Conservation (phyloP, 2,797 vertebrate species). For the Zonotrichia albicollis region DNA sequence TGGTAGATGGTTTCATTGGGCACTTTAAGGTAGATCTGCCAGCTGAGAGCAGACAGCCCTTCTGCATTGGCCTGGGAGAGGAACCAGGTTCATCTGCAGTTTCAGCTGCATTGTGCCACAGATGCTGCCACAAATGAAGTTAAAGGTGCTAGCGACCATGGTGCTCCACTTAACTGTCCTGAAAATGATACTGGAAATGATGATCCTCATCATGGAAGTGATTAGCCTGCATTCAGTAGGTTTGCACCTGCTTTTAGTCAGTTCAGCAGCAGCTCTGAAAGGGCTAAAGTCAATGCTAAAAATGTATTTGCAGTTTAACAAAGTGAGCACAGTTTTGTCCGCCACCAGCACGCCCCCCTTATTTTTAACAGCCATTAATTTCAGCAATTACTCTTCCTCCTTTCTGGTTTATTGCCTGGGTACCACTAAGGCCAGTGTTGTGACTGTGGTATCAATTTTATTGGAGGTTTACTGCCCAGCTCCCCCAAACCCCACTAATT, state of each 20-base stretch:
- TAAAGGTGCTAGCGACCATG: neutral
- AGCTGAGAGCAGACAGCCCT: neutral
- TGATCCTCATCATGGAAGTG: neutral
- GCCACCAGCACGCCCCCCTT: accelerated
- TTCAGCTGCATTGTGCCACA: neutral
- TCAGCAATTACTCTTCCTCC: neutral
- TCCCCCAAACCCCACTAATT: neutral
- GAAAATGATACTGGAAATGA: neutral
- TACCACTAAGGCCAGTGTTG: neutral
- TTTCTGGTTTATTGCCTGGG: neutral
- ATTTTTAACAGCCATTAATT: neutral
- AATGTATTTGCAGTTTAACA: neutral
- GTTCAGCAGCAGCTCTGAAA: neutral
- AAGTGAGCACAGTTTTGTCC: neutral
- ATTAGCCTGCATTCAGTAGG: neutral
- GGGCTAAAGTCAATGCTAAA: neutral
- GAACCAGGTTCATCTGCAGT: neutral
- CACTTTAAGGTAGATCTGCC: neutral
- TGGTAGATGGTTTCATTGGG: neutral
- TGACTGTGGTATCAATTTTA: neutral
- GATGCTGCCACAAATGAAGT: neutral
- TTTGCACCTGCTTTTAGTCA: neutral
- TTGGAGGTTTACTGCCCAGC: neutral
- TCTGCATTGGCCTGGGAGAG: neutral
- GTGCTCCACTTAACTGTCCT: neutral